Evolutionary conservation across 2,113 vertebrate species (phyloP).

Genomic region (Saccopteryx leptura): DNA sequence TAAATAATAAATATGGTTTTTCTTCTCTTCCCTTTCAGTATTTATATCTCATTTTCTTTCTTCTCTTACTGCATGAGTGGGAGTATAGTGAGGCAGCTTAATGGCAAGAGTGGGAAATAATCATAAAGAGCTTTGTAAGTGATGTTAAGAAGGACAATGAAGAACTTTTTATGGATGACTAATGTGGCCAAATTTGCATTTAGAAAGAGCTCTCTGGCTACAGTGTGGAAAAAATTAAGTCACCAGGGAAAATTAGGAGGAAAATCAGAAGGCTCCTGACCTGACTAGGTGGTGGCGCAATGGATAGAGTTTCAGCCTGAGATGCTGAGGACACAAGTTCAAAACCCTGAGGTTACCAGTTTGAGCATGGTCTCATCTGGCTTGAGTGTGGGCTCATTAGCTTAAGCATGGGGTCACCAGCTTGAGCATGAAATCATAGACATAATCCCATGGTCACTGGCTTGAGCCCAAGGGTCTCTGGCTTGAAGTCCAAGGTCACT

Average conservation of each 20-base stretch:
- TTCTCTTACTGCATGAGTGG: neutral
- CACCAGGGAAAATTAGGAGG: neutral
- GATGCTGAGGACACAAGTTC: too few relatives aligned
- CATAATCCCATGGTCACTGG: too few relatives aligned
- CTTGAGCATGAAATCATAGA: too few relatives aligned
- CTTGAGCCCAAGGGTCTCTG: too few relatives aligned
- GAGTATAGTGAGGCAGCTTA: neutral
- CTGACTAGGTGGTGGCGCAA: too few relatives aligned
- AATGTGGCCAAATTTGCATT: constrained; percentile 8
- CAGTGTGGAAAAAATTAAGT: neutral
- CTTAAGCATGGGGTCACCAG: too few relatives aligned
- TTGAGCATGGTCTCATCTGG: too few relatives aligned
- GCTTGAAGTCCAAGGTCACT: too few relatives aligned
- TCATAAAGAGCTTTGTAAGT: neutral
- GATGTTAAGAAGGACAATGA: neutral
- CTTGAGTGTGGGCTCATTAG: too few relatives aligned
- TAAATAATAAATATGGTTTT: neutral
- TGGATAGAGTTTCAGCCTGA: too few relatives aligned
- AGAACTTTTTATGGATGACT: constrained; percentile 23
- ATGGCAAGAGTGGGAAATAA: neutral
- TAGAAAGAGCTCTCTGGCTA: constrained; percentile 19
- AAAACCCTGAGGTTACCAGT: too few relatives aligned
- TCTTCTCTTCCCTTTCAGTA: neutral
- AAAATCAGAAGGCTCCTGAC: too few relatives aligned
- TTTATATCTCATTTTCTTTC: neutral